Base-by-base conservation (phyloP, 2,888 invertebrate species). In the Sphaeridia pumilis region DNA sequence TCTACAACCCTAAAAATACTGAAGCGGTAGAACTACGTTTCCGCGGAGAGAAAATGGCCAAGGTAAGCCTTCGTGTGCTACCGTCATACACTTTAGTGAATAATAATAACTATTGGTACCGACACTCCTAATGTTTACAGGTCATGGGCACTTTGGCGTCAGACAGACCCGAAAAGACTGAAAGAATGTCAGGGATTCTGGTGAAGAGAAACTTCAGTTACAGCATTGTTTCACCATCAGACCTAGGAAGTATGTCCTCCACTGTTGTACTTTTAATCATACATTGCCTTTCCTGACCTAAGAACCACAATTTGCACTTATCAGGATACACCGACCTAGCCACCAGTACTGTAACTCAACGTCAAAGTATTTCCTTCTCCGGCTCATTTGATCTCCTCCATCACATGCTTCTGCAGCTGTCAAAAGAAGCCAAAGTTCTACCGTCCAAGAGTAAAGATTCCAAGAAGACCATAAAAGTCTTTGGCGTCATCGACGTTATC, bases 151-250 rank as follows among this genome's bases (percentile, higher is more conserved):
- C 80, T 1, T 73, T 98, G 57, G 97, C 97, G 0, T 77, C 87
- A 66, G 81, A 84, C 47, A 79, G 81, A 42, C 89, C 94, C 0
- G 78, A 78, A 62, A 80, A 87, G 0, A 86, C 84, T 14, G 79
- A 82, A 54, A 77, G 78, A 56, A 72, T 98, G 3, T 89, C 94
- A 4, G 98, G 98, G 0, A 83, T 98, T 54, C 75, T 98, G 38
- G 92, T 98, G 2, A 95, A 95, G 71, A 77, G 95, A 52, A 97
- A 98, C 72, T 99, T 98, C 70, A 95, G 93, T 73, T 98, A 97
- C 70, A 94, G 97, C 70, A 79, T 99, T 50, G 73, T 99, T 60
- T 84, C 88, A 2, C 86, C 97, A 0, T 77, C 80, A 3, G 98
- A 99, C 72, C 75, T 98, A 22, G 82, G 87, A 58, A 94, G 84